A percentile compares a stretch with the other conserved stretches of the same genome.
Evolutionary conservation across 2,797 vertebrate genomes (phyloP).

Genomic region (Chrosomus eos): DNA sequence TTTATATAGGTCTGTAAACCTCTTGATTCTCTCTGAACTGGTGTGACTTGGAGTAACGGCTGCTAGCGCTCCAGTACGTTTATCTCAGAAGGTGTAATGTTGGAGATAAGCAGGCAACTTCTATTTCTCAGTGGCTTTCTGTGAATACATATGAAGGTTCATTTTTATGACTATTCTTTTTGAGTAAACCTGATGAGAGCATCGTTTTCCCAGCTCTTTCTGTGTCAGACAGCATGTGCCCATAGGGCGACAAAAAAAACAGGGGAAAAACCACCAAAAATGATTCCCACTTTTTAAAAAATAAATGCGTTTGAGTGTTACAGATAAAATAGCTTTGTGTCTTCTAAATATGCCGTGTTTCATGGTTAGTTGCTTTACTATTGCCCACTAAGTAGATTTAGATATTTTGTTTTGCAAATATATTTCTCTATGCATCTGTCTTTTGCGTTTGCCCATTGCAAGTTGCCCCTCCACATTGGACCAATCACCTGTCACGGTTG

Average conservation of each 20-base stretch:
- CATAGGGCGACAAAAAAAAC: neutral
- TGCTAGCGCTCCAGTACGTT: neutral
- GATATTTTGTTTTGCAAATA: neutral
- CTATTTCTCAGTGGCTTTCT: constrained; percentile 19
- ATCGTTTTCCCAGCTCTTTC: constrained; percentile 58
- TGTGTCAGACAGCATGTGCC: constrained; percentile 63
- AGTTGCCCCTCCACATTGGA: constrained; percentile 57
- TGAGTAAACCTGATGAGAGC: neutral
- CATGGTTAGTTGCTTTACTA: neutral
- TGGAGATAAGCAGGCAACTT: neutral
- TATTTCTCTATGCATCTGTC: constrained; percentile 7
- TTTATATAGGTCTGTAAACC: constrained; percentile 19
- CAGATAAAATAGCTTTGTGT: constrained; percentile 25
- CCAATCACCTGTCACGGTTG: constrained; percentile 55
- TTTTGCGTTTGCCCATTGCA: constrained; percentile 27
- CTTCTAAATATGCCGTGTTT: neutral
- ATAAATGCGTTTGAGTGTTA: constrained; percentile 10
- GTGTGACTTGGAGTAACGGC: neutral
- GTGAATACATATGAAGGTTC: constrained; percentile 15
- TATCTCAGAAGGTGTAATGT: constrained; percentile 1
- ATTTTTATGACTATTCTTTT: neutral
- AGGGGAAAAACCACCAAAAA: constrained; percentile 30
- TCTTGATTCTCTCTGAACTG: constrained; percentile 8
- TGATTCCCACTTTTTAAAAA: constrained; percentile 11
- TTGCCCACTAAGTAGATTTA: neutral